These are phyloP conservation scores for Lithophane ornitopus DNA, from an alignment of 2,888 invertebrate genomes.

Conservation along the genomic window DNA sequence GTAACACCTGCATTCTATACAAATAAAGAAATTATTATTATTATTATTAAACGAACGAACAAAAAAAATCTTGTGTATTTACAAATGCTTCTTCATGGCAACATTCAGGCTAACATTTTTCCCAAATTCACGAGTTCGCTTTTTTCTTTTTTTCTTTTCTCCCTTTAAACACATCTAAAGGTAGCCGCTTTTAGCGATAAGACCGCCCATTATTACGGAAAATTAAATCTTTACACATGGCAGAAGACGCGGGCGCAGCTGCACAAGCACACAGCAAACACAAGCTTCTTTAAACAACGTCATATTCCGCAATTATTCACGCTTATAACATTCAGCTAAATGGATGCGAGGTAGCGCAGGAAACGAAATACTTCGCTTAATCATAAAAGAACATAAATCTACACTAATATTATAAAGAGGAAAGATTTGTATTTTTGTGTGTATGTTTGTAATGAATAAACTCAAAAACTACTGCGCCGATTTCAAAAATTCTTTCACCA, in stretches of 20 bases:
- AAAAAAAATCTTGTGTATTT: neutral
- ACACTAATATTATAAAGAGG: neutral
- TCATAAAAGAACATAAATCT: neutral
- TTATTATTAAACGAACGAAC: neutral
- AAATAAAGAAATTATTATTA: too few relatives aligned
- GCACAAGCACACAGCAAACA: conserved; percentile 7
- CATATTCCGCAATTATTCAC: conserved; percentile 30
- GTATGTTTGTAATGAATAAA: too few relatives aligned
- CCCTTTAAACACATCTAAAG: neutral
- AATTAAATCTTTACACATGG: neutral
- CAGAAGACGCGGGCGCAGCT: conserved; percentile 1
- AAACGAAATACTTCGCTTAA: neutral
- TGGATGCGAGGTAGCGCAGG: neutral
- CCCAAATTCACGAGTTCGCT: neutral
- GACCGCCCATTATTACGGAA: neutral
- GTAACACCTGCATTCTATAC: too few relatives aligned
- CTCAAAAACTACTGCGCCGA: too few relatives aligned
- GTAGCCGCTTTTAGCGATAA: neutral
- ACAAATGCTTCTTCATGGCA: neutral
- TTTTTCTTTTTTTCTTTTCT: neutral
- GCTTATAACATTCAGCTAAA: conserved; percentile 12
- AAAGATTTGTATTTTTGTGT: too few relatives aligned
- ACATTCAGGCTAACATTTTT: neutral
- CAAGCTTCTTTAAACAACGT: conserved; percentile 15
- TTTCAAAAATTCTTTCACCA: too few relatives aligned